A percentile compares a stretch with the other conserved stretches of the same genome.
Evolutionary conservation across 1,140 invertebrate genomes (phyloP).

Genomic region (Physella acuta): DNA sequence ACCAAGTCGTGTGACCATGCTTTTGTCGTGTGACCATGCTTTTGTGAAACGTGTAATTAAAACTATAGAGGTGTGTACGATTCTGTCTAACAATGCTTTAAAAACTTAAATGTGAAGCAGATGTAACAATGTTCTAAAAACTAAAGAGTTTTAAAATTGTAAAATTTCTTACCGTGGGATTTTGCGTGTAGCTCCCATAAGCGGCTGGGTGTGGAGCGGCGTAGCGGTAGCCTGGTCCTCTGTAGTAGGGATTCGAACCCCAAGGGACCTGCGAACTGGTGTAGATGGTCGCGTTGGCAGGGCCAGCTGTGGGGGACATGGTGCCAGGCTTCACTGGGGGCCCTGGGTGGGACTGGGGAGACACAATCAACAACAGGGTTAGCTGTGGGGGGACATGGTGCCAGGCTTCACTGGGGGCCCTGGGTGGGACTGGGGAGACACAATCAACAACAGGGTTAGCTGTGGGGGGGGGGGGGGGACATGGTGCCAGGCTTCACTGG

Average conservation of each 20-base stretch:
- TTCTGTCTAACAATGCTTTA: too few relatives aligned
- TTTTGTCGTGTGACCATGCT: too few relatives aligned
- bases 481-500: slow-evolving; percentile 4
- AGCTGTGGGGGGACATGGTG: too few relatives aligned
- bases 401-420: too few relatives aligned
- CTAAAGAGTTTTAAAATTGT: too few relatives aligned
- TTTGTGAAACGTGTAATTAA: too few relatives aligned
- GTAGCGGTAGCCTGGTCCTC: neutral
- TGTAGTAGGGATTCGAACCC: slow-evolving; percentile 1
- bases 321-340: neutral
- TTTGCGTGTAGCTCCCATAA: slow-evolving; percentile 9
- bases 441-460: neutral
- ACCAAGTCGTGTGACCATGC: too few relatives aligned
- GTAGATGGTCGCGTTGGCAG: slow-evolving; percentile 6
- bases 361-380: too few relatives aligned
- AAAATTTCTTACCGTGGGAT: neutral
- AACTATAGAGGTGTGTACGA: too few relatives aligned
- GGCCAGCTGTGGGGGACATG: slow-evolving; percentile 11
- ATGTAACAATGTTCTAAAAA: too few relatives aligned
- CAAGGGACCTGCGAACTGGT: neutral
- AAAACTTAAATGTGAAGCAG: too few relatives aligned
- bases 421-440: neutral
- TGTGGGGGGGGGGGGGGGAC: neutral
- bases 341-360: neutral
- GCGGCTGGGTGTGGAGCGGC: slow-evolving; percentile 9